These are phyloP conservation scores for Lathronympha strigana DNA, from an alignment of 2,888 invertebrate genomes.

Conservation along the genomic window DNA sequence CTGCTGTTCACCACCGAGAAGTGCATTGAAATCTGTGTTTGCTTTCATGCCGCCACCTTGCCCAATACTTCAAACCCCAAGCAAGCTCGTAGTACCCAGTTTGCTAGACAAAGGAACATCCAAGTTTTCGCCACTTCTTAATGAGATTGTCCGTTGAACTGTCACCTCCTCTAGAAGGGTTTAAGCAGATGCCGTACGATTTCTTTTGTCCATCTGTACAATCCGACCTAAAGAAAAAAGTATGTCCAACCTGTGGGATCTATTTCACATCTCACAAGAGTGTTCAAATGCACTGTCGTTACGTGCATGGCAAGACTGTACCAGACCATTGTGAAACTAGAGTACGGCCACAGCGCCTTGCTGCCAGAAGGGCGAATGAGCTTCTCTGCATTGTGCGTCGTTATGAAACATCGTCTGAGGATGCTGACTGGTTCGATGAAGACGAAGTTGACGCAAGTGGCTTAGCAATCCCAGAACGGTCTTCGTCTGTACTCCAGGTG, in stretches of 20 bases:
- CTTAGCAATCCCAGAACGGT: constrained; percentile 45
- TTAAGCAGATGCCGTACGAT: constrained; percentile 29
- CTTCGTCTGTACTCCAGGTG: constrained; percentile 45
- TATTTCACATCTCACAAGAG: constrained; percentile 40
- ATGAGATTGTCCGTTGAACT: constrained; percentile 43
- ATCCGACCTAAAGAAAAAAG: constrained; percentile 45
- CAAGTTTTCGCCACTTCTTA: constrained; percentile 46
- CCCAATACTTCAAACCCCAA: constrained; percentile 44
- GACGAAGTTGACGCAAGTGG: constrained; percentile 45
- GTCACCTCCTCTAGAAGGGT: constrained; percentile 46
- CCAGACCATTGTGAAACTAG: background rate
- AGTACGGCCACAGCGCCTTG: constrained; percentile 27
- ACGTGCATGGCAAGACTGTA: constrained; percentile 45
- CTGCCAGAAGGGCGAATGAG: constrained; percentile 42
- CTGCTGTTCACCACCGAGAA: constrained; percentile 43
- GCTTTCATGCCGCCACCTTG: constrained; percentile 44
- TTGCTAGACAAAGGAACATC: constrained; percentile 45
- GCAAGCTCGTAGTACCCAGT: constrained; percentile 40
- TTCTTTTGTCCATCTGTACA: constrained; percentile 43
- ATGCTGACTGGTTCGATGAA: constrained; percentile 44
- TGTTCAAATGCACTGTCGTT: constrained; percentile 40
- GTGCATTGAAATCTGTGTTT: constrained; percentile 44
- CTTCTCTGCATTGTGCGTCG: constrained; percentile 43
- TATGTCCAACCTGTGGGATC: constrained; percentile 46
- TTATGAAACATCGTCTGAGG: constrained; percentile 42